Percentiles rank a stretch among this genome's conserved stretches.
These are phyloP conservation scores for Uloborus plumipes DNA, from an alignment of 2,888 invertebrate genomes.

Conservation along the genomic window DNA sequence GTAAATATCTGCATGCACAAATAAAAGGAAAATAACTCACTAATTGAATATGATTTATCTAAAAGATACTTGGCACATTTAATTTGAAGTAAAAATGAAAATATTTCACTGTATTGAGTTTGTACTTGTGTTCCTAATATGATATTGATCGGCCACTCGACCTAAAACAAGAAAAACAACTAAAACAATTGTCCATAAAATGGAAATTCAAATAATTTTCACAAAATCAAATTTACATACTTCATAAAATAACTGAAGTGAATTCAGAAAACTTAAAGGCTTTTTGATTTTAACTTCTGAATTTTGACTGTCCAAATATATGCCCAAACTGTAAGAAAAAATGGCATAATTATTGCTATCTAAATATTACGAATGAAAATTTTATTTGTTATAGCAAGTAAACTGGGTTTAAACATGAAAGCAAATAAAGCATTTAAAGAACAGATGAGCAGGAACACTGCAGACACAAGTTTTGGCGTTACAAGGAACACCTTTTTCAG, in stretches of 20 bases:
- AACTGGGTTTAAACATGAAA: background rate
- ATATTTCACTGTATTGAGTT: constrained; percentile 70
- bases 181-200: background rate
- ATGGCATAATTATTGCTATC: background rate
- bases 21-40: constrained; percentile 65
- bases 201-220: background rate
- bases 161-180: constrained; percentile 23
- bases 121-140: constrained; percentile 69
- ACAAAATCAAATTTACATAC: constrained; percentile 4
- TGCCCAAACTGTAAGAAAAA: constrained; percentile 30
- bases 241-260: constrained; percentile 44
- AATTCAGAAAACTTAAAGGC: constrained; percentile 31
- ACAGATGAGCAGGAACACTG: too few relatives aligned
- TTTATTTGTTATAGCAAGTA: background rate
- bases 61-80: constrained; percentile 71
- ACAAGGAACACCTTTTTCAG: too few relatives aligned
- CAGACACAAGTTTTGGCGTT: too few relatives aligned
- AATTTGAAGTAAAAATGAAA: constrained; percentile 71
- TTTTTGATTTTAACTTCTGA: constrained; percentile 25
- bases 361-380: background rate
- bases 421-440: too few relatives aligned
- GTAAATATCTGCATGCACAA: too few relatives aligned
- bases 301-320: constrained; percentile 36
- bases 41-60: constrained; percentile 70
- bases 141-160: constrained; percentile 70